Evolutionary conservation across 2,113 vertebrate species (phyloP), one percentile per base, ranked within the genome.

Genomic region (Copsychus sechellarum): DNA sequence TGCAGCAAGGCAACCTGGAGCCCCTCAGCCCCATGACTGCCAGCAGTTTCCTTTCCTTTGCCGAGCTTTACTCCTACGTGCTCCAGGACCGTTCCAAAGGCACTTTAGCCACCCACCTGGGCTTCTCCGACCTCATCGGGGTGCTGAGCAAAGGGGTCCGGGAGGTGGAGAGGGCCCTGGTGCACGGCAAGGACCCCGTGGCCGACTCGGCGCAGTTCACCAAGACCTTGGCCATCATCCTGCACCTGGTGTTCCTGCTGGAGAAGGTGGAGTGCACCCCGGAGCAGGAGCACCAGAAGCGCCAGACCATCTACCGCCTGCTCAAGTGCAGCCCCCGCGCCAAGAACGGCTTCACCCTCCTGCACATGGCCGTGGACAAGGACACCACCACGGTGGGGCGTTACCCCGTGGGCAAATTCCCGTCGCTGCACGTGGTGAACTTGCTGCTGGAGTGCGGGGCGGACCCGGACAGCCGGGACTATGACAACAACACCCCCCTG

Each of bases 11-110:
- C 97, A 98, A 99, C 97, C 96, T 99, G 95, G 99, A 99, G 95
- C 99, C 99, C 2, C 98, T 99, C 88, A 99, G 99, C 96, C 99
- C 99, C 60, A 99, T 99, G 99, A 99, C 99, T 0, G 99, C 99
- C 69, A 99, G 99, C 95, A 99, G 99, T 77, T 99, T 99, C 97
- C 98, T 99, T 50, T 99, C 99, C 23, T 99, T 99, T 12, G 99
- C 99, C 0, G 99, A 99, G 94, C 99, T 99, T 54, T 99, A 99
- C 96, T 99, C 99, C 9, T 99, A 99, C 2, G 99, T 99, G 38
- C 98, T 99, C 8, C 99, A 99, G 96, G 99, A 99, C 97, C 98
- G 99, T 14, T 98, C 99, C 5, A 99, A 99, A 96, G 99, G 99
- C 90, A 97, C 98, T 90, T 96, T 98, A 80, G 98, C 98, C 4